Evolutionary conservation across 2,797 vertebrate species (phyloP).

Genomic region (Hemibagrus guttatus): DNA sequence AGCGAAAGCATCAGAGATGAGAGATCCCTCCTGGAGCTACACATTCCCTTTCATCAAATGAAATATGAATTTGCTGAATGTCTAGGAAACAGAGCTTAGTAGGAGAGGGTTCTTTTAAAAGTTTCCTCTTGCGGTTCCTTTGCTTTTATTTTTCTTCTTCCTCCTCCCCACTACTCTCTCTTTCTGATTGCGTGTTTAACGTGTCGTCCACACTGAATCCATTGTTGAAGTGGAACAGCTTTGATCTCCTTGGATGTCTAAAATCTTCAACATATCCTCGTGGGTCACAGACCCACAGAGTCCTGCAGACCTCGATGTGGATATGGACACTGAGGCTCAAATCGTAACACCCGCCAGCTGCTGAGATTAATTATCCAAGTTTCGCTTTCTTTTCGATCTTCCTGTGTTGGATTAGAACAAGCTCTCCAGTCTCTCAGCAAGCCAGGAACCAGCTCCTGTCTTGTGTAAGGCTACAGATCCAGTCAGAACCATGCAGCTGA

Average conservation of each 20-base stretch:
- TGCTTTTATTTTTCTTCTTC: constrained; percentile 11
- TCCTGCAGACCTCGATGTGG: constrained; percentile 35
- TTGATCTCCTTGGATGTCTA: constrained; percentile 50
- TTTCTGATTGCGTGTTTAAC: constrained; percentile 42
- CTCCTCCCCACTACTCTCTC: neutral
- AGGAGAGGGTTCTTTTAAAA: constrained; percentile 16
- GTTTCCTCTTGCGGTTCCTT: constrained; percentile 37
- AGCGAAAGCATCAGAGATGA: constrained; percentile 48
- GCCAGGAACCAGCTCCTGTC: constrained; percentile 18
- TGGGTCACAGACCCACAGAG: neutral
- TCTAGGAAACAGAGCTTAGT: constrained; percentile 18
- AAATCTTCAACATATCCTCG: constrained; percentile 27
- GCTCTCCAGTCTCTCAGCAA: constrained; percentile 18
- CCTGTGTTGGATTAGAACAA: constrained; percentile 40
- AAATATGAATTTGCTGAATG: constrained; percentile 54
- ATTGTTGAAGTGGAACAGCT: constrained; percentile 33
- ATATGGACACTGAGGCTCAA: constrained; percentile 35
- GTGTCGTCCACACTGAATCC: constrained; percentile 42
- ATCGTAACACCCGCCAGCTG: constrained; percentile 35
- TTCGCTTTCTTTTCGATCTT: constrained; percentile 46
- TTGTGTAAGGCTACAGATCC: constrained; percentile 19
- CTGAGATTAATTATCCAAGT: constrained; percentile 49
- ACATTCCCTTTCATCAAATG: constrained; percentile 54
- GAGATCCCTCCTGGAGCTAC: constrained; percentile 46
- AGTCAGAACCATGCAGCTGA: constrained; percentile 45